These are phyloP conservation scores for Pterocles gutturalis DNA, from an alignment of 2,113 vertebrate genomes.

Conservation along the genomic window DNA sequence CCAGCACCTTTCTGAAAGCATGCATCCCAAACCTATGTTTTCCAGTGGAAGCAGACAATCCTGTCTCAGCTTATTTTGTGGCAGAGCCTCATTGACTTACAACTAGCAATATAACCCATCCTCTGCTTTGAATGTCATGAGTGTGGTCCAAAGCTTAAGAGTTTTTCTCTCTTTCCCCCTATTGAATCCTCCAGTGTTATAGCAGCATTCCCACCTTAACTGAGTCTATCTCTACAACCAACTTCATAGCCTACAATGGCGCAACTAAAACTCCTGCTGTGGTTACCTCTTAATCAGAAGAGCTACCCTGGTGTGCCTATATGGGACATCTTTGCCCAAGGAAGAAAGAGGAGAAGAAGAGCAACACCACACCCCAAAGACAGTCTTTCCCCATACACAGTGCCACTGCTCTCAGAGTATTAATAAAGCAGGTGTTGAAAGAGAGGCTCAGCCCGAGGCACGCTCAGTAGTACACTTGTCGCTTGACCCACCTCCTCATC, in stretches of 20 bases:
- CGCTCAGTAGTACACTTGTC: conserved; percentile 4
- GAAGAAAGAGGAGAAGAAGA: not conserved
- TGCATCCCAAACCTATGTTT: not conserved
- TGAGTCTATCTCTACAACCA: not conserved
- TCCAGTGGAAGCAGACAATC: not conserved
- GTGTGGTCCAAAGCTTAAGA: not conserved
- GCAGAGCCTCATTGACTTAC: not conserved
- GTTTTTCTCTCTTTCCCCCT: not conserved
- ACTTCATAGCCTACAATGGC: not conserved
- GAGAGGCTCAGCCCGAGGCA: conserved; percentile 35
- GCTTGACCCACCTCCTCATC: conserved; percentile 60
- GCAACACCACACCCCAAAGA: conserved; percentile 2
- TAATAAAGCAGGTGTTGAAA: conserved; percentile 67
- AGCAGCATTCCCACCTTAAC: not conserved
- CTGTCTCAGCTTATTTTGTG: not conserved
- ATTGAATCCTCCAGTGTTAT: not conserved
- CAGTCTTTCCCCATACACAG: conserved; percentile 8
- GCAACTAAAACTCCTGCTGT: not conserved
- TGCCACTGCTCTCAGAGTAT: not conserved
- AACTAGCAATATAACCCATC: not conserved
- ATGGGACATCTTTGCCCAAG: not conserved
- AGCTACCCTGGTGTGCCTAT: not conserved
- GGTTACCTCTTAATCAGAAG: not conserved
- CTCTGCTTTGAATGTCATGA: not conserved
- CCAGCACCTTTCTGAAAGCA: not conserved